These are phyloP conservation scores for Caenorhabditis tropicalis DNA, from an alignment of 1,140 invertebrate species.

Conservation along the genomic window DNA sequence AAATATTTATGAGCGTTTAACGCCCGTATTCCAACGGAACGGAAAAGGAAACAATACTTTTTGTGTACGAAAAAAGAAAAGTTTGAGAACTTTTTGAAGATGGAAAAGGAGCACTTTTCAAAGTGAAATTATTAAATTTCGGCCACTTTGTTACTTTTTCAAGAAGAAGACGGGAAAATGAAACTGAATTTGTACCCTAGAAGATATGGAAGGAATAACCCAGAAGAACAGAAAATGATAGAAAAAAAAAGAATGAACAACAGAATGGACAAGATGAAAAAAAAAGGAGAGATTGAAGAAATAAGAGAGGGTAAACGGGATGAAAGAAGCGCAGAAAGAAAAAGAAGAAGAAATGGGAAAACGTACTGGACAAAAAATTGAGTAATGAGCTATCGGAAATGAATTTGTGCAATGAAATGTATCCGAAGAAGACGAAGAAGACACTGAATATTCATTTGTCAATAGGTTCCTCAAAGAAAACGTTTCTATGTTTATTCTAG, in stretches of 20 bases:
- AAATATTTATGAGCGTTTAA: slow-evolving; percentile 28
- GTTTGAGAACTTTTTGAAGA: not conserved
- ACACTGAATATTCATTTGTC: not conserved
- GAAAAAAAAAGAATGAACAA: slow-evolving; percentile 23
- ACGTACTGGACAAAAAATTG: slow-evolving; percentile 6
- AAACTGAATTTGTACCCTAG: not conserved
- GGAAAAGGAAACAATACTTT: not conserved
- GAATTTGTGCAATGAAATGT: slow-evolving; percentile 31
- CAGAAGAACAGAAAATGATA: not conserved
- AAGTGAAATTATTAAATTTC: slow-evolving; percentile 36
- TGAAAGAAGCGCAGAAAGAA: slow-evolving; percentile 14
- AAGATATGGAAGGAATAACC: not conserved
- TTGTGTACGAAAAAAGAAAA: not conserved
- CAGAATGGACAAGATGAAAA: slow-evolving; percentile 30
- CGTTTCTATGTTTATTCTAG: not conserved
- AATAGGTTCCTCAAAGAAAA: not conserved
- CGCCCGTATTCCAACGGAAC: not conserved
- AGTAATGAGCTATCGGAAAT: slow-evolving; percentile 28
- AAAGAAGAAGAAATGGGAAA: slow-evolving; percentile 16
- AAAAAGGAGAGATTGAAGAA: slow-evolving; percentile 32
- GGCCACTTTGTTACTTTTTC: slow-evolving; percentile 14
- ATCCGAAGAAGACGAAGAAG: not conserved
- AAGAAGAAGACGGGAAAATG: not conserved
- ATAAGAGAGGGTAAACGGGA: not conserved
- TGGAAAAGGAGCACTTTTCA: slow-evolving; percentile 5